A percentile compares a stretch with the other conserved stretches of the same genome.
phyloP scores from a whole-genome alignment of 1,140 invertebrate genomes.

The Pinna nobilis region DNA sequence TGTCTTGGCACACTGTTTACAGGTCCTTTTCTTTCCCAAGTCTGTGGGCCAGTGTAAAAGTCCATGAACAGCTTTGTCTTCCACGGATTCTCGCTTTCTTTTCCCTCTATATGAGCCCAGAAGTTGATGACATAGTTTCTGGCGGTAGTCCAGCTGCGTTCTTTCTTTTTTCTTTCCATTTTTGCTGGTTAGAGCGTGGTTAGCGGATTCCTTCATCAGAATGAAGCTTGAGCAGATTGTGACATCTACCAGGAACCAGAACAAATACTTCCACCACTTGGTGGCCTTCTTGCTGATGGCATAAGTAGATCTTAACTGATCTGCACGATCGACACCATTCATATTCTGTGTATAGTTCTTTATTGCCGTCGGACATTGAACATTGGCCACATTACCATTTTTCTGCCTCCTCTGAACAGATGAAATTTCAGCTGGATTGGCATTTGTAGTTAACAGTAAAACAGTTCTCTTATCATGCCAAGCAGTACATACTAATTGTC shows the following conservation, averaged over 20 bases:
- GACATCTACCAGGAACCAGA: background rate
- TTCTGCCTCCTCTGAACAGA: conserved; percentile 22
- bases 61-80: background rate
- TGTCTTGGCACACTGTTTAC: background rate
- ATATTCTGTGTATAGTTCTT: conserved; percentile 24
- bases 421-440: background rate
- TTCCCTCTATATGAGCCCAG: background rate
- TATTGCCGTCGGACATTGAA: conserved; percentile 13
- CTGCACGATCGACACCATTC: conserved; percentile 33
- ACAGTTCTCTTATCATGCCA: conserved; percentile 29
- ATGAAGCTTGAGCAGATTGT: background rate
- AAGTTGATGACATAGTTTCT: too few species aligned
- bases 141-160: background rate
- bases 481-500: background rate
- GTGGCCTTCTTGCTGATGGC: background rate
- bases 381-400: conserved; percentile 11
- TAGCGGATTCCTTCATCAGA: background rate
- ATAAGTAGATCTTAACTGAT: conserved; percentile 22
- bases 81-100: background rate
- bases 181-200: background rate
- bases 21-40: background rate
- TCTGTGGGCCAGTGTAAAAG: conserved; percentile 6
- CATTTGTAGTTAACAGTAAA: conserved; percentile 9
- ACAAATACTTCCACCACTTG: background rate
- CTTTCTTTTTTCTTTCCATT: background rate